Evolutionary conservation across 2,888 invertebrate species (phyloP).

Genomic region (Lydus trimaculatus): DNA sequence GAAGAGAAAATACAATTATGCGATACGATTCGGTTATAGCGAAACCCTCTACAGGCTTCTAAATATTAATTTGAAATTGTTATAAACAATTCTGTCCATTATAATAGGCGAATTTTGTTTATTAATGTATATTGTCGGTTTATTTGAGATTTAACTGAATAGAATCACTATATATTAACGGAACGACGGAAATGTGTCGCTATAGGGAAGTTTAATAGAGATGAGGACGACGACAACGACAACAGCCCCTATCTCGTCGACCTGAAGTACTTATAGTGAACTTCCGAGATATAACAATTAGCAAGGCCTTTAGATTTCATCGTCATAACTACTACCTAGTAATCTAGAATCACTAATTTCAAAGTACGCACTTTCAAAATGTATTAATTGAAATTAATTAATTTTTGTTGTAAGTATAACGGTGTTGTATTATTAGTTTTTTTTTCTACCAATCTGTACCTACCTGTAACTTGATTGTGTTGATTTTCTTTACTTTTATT

Average conservation of each 20-base stretch:
- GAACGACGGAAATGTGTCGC: slow-evolving; percentile 18
- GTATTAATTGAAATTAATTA: neutral
- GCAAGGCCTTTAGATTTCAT: neutral
- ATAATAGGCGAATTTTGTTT: too few relatives aligned
- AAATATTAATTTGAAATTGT: too few relatives aligned
- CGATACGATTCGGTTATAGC: neutral
- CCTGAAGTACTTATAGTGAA: neutral
- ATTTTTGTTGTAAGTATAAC: neutral
- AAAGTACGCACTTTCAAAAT: neutral
- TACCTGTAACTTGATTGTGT: neutral
- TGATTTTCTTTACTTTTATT: slow-evolving; percentile 17
- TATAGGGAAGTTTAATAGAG: neutral
- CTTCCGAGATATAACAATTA: slow-evolving; percentile 11
- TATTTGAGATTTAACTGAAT: too few relatives aligned
- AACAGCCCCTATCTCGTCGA: neutral
- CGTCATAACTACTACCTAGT: neutral
- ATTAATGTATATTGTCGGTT: too few relatives aligned
- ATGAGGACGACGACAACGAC: neutral
- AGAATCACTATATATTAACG: slow-evolving; percentile 14
- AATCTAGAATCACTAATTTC: neutral
- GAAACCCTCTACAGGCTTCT: too few relatives aligned
- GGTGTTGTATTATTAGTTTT: neutral
- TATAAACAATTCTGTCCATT: too few relatives aligned
- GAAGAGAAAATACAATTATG: slow-evolving; percentile 14
- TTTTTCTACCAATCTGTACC: neutral